These are phyloP conservation scores for Ovis aries DNA, from an alignment of 2,113 vertebrate species.

Conservation along the genomic window ARS-UI_Ramb_v3.0 NC_056059.1:59220001-59220500, in stretches of 20 bases:
- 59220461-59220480: not conserved
- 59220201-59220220: not conserved
- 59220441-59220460: not conserved
- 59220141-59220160: not conserved
- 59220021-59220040: not conserved
- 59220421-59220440: not conserved
- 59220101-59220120: not conserved
- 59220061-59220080: not conserved
- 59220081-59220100: not conserved
- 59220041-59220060: not conserved
- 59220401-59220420: not conserved
- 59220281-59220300: constrained; percentile 90
- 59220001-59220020: not conserved
- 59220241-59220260: constrained; percentile 7
- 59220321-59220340: constrained; percentile 77
- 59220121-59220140: not conserved
- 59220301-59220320: constrained; percentile 85
- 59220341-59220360: constrained; percentile 85
- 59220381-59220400: not conserved
- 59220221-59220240: not conserved
- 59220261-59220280: constrained; percentile 57
- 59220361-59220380: constrained; percentile 54
- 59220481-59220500: not conserved
- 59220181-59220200: not conserved
- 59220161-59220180: not conserved